These are phyloP conservation scores for Apogon talboti DNA, from an alignment of 2,797 vertebrate genomes.

Conservation along the genomic window DNA sequence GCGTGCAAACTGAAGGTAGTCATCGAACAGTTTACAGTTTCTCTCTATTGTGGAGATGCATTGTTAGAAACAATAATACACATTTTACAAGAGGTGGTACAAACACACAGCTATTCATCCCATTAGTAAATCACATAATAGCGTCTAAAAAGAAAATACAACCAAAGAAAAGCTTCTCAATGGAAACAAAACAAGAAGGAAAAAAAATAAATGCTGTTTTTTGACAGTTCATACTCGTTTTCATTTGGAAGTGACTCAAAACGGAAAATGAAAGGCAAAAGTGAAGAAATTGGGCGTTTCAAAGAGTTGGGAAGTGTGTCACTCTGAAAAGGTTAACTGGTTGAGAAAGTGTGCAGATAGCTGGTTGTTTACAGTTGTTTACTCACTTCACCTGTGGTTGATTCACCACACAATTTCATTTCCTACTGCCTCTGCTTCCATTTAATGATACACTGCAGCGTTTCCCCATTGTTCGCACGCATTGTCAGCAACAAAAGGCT, in stretches of 20 bases:
- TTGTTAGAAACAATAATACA: constrained; percentile 45
- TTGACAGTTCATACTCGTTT: too few species aligned
- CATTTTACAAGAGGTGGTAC: constrained; percentile 46
- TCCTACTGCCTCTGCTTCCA: background rate
- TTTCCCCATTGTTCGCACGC: constrained; percentile 19
- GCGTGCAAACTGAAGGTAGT: constrained; percentile 31
- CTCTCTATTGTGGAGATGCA: constrained; percentile 42
- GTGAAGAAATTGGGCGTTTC: background rate
- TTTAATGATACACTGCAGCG: constrained; percentile 11
- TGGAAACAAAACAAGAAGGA: background rate
- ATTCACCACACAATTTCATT: constrained; percentile 11
- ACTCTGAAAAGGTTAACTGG: background rate
- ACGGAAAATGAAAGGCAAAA: background rate
- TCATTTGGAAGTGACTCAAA: constrained; percentile 6
- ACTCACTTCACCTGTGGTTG: background rate
- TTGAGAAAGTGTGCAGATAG: background rate
- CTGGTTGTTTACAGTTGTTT: background rate
- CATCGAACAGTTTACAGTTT: constrained; percentile 35
- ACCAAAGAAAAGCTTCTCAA: background rate
- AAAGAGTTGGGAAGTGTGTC: background rate
- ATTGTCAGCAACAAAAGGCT: constrained; percentile 24
- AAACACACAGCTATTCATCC: constrained; percentile 30
- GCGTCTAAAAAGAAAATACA: constrained; percentile 1
- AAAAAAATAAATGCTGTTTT: constrained; percentile 10
- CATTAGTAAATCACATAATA: constrained; percentile 39